Conservation (phyloP, 2,797 vertebrate genomes). For the Peromyscus nudipes region DNA sequence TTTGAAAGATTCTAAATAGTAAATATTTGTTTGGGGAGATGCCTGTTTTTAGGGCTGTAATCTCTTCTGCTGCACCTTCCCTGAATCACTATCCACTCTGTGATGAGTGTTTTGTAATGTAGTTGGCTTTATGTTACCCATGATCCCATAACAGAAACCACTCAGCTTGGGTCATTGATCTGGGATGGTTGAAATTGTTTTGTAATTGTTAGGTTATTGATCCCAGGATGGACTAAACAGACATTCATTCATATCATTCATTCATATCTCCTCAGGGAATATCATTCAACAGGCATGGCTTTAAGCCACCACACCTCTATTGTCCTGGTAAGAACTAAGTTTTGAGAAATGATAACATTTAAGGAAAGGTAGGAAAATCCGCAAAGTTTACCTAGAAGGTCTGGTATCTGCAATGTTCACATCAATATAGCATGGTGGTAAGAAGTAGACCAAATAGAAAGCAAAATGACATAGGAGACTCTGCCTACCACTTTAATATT, state of each 20-base stretch:
- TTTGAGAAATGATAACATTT: too few species aligned
- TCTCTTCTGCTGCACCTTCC: not conserved
- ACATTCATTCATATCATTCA: not conserved
- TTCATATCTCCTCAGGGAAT: not conserved
- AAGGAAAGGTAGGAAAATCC: too few species aligned
- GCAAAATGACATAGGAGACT: too few species aligned
- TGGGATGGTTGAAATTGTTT: not conserved
- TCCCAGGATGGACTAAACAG: not conserved
- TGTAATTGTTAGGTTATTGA: not conserved
- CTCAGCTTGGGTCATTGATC: not conserved
- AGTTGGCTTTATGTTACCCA: not conserved
- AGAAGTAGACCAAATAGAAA: too few species aligned
- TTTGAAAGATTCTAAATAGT: not conserved
- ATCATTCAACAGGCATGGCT: not conserved
- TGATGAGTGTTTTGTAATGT: not conserved
- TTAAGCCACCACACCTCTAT: too few species aligned
- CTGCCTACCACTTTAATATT: too few species aligned
- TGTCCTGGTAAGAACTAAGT: too few species aligned
- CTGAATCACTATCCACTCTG: not conserved
- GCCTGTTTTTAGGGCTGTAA: not conserved
- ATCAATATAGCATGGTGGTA: too few species aligned
- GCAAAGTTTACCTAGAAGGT: too few species aligned
- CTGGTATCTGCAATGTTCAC: too few species aligned
- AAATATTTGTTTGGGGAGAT: not conserved
- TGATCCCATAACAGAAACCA: not conserved